Evolutionary conservation across 1,140 invertebrate genomes (phyloP), one percentile per base, ranked within the genome.

Genomic region (Pectinophora gossypiella): DNA sequence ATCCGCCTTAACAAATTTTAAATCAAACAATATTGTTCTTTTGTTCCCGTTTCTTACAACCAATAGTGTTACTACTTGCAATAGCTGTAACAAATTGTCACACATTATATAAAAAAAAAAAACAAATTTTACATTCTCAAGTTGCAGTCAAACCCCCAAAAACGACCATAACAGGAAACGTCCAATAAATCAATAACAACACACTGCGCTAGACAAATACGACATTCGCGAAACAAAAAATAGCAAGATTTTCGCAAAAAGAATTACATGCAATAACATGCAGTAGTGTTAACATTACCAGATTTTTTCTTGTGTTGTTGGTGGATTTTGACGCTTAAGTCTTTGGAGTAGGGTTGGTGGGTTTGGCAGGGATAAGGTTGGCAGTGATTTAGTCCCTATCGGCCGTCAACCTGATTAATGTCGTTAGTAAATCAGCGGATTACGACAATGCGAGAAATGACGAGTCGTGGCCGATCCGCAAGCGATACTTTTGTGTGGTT

Each of bases 371-470:
- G 35, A 59, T 73, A 65, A 67, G 58, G 65, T 65, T 69, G 74
- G 66, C 63, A 71, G 75, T 82, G 76, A 82, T 82, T 84, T 82
- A 80, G 82, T 77, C 82, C 78, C 80, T 83, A 86, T 86, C 80
- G 80, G 74, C 79, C 78, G 83, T 81, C 78, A 77, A 74, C 70
- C 83, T 86, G 80, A 86, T 86, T 86, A 86, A 86, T 86, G 83
- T 76, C 68, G 77, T 76, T 77, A 80, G 80, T 86, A 86, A 84
- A 86, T 86, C 83, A 86, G 74, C 73, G 83, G 80, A 86, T 84
- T 86, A 86, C 83, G 78, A 84, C 83, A 86, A 86, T 86, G 80
- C 78, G 80, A 86, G 83, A 83, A 84, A 84, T 86, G 83, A 86
- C 83, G 83, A 86, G 78, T 75, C 80, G 80, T 68, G 76, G 70